Percentiles rank a stretch among this genome's conserved stretches.
These are phyloP conservation scores for Xenopus tropicalis DNA, from an alignment of 2,113 vertebrate genomes.

Conservation along the genomic window DNA sequence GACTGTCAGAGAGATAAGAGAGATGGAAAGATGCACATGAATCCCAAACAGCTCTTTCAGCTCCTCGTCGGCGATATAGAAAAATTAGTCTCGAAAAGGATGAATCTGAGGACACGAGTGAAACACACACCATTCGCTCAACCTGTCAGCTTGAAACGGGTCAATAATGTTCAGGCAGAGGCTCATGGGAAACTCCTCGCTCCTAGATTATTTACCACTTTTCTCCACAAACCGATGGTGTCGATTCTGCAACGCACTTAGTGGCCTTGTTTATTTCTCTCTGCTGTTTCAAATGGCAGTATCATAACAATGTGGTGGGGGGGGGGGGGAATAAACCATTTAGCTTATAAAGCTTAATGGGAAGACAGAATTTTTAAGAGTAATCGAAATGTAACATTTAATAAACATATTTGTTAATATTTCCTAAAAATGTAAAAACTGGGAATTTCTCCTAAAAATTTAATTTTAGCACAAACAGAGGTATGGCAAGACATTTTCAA, in stretches of 20 bases:
- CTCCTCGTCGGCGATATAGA: not conserved
- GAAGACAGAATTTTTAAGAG: no score
- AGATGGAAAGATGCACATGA: slow-evolving; percentile 46
- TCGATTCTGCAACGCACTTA: not conserved
- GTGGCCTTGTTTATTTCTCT: not conserved
- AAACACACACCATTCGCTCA: not conserved
- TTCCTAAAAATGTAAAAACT: no score
- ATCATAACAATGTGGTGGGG: no score
- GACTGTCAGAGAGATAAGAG: not conserved
- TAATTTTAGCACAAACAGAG: no score
- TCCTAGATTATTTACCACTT: not conserved
- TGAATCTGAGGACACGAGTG: slow-evolving; percentile 17
- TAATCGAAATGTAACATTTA: no score
- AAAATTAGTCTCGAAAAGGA: slow-evolving; percentile 41
- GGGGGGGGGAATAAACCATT: no score
- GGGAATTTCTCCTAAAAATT: no score
- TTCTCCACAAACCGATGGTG: not conserved
- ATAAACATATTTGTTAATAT: no score
- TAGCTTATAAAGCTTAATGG: no score
- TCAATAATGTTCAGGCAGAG: slow-evolving; percentile 49
- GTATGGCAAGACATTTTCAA: no score
- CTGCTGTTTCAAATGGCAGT: no score
- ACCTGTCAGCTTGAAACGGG: slow-evolving; percentile 44
- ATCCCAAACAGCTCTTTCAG: slow-evolving; percentile 16
- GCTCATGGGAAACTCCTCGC: slow-evolving; percentile 12